A percentile compares a stretch with the other conserved stretches of the same genome.
phyloP scores from a whole-genome alignment of 2,797 vertebrate species.

The Odontamblyopus rebecca region DNA sequence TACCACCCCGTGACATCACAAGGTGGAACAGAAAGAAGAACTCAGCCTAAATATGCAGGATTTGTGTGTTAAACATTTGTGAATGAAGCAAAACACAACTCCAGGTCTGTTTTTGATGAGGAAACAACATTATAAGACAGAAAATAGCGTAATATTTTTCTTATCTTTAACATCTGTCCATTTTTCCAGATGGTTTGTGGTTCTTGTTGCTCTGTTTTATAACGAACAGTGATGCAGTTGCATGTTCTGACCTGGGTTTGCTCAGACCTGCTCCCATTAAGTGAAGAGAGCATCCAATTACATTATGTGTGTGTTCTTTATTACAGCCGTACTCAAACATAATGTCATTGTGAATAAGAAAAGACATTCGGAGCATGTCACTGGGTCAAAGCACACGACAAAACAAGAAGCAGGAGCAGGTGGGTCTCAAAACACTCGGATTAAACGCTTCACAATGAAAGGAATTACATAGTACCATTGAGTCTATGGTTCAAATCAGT shows the following conservation, averaged over 20 bases:
- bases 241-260: neutral
- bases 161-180: too few relatives aligned
- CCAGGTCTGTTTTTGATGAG: too few relatives aligned
- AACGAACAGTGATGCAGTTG: neutral
- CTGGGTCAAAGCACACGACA: neutral
- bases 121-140: too few relatives aligned
- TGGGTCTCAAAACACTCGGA: too few relatives aligned
- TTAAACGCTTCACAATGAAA: neutral
- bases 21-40: too few relatives aligned
- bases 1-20: too few relatives aligned
- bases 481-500: too few relatives aligned
- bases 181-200: neutral
- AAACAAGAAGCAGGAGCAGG: neutral
- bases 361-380: neutral
- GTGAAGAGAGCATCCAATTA: constrained; percentile 1
- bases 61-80: too few relatives aligned
- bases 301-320: neutral
- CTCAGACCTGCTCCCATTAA: neutral
- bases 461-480: neutral
- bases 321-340: neutral
- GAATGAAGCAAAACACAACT: too few relatives aligned
- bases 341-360: neutral
- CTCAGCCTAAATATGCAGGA: too few relatives aligned
- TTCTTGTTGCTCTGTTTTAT: neutral
- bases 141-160: too few relatives aligned